phyloP scores from a whole-genome alignment of 2,797 vertebrate genomes.

The Neosalanx taihuensis region DNA sequence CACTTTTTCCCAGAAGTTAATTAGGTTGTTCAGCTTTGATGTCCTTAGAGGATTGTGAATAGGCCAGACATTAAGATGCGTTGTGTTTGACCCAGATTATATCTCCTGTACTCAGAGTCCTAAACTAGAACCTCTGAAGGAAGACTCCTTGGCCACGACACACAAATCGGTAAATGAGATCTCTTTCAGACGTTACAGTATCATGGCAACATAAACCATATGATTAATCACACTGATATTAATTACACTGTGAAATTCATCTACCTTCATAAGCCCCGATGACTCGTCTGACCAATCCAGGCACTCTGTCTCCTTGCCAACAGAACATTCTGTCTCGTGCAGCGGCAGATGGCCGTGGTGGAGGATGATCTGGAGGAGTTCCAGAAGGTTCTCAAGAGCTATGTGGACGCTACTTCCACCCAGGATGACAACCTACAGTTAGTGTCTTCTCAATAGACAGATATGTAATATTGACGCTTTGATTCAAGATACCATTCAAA shows the following conservation, averaged over 20 bases:
- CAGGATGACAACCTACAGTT: slow-evolving; percentile 90
- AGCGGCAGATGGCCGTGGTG: slow-evolving; percentile 86
- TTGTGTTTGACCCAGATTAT: neutral
- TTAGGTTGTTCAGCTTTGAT: too few species aligned
- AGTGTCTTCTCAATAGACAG: slow-evolving; percentile 56
- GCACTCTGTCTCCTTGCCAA: slow-evolving; percentile 25
- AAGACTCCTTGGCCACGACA: slow-evolving; percentile 75
- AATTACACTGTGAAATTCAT: neutral
- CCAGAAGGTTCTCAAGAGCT: slow-evolving; percentile 79
- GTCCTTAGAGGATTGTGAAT: too few species aligned
- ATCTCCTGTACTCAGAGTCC: slow-evolving; percentile 72
- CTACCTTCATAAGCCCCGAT: neutral
- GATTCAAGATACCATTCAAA: too few species aligned
- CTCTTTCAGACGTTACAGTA: neutral
- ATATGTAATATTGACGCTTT: too few species aligned
- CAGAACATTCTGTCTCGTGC: slow-evolving; percentile 94
- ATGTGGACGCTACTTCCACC: slow-evolving; percentile 78
- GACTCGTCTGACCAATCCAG: neutral
- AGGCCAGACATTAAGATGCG: too few species aligned
- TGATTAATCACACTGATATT: too few species aligned
- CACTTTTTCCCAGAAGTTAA: too few species aligned
- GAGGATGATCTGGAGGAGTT: slow-evolving; percentile 80
- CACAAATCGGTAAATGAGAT: slow-evolving; percentile 80
- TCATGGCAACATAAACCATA: slow-evolving; percentile 19
- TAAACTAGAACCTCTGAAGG: slow-evolving; percentile 84